Conservation (phyloP, 2,888 invertebrate genomes). For the Ferdinandea cuprea region DNA sequence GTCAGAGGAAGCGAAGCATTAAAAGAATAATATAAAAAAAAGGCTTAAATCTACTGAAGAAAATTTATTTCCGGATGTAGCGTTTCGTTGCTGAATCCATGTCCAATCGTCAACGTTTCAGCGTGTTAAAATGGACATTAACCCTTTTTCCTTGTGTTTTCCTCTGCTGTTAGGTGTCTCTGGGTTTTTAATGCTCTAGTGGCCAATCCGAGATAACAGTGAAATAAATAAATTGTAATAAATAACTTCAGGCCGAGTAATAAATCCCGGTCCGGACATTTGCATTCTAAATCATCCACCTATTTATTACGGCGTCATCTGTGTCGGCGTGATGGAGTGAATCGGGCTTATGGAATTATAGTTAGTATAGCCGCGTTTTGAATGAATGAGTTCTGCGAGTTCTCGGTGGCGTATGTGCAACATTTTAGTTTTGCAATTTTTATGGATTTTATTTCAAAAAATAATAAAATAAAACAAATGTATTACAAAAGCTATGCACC, state of each 20-base stretch:
- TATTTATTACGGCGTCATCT: constrained; percentile 70
- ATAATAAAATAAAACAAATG: background rate
- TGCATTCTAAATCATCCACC: constrained; percentile 73
- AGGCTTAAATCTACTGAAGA: constrained; percentile 40
- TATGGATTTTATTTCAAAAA: background rate
- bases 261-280: constrained; percentile 65
- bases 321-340: constrained; percentile 57
- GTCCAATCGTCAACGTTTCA: constrained; percentile 56
- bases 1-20: constrained; percentile 7
- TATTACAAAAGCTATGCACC: no score
- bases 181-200: constrained; percentile 51
- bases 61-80: constrained; percentile 30
- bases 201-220: constrained; percentile 70
- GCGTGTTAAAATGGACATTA: constrained; percentile 50
- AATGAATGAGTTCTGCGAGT: no score
- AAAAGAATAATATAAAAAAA: background rate
- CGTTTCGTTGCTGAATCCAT: constrained; percentile 23
- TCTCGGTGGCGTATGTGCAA: constrained; percentile 45
- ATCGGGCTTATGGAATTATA: constrained; percentile 61
- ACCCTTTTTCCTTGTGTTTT: constrained; percentile 9
- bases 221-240: constrained; percentile 73
- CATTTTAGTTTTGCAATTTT: constrained; percentile 4
- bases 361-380: no score
- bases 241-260: constrained; percentile 61
- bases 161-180: constrained; percentile 13